Evolutionary conservation across 2,113 vertebrate genomes (phyloP), one percentile per base, ranked within the genome.

Genomic region (Anser cygnoides): DNA sequence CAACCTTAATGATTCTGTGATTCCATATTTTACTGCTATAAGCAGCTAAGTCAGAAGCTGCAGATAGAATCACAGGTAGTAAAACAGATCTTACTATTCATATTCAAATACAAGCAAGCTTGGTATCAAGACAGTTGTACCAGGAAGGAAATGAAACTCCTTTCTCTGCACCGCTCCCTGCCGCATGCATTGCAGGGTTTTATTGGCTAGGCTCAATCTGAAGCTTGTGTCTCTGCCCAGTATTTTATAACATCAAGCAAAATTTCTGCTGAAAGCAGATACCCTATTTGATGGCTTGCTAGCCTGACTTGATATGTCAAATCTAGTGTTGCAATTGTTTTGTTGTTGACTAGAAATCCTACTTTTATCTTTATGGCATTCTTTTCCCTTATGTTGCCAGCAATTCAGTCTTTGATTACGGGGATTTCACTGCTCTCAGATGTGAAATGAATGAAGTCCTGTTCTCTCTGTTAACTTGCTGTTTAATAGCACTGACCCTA

Each of bases 251-350:
- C 18, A 44, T 67, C 46, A 68, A 26, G 54, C 29, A 59, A 18
- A 15, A n/a, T 72, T 92, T 75, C 67, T 79, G 8, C 52, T 88
- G 61, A 55, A 66, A 35, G 50, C 59, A 83, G 39, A 3, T 50
- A 21, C 11, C 14, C 0, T 78, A 20, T 90, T 61, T 83, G 54
- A 43, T 5, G 3, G 7, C 46, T 55, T 76, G 17, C 39, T 44
- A 29, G 20, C 10, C 16, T 84, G 23, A 43, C 71, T 31, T n/a
- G 29, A 10, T 57, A 21, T 0, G 0, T 89, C 37, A 76, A 14
- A 61, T 74, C n/a, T 72, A 17, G 28, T 35, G 21, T 86, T 83
- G n/a, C 13, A 50, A 3, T 21, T 65, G 37, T 12, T 59, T 88
- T 95, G 46, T 59, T 16, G 71, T 75, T 83, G 50, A 33, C 26